Percentiles rank a stretch among this genome's conserved stretches.
Conservation (phyloP, 2,888 invertebrate species). For the Agonopterix heracliana region DNA sequence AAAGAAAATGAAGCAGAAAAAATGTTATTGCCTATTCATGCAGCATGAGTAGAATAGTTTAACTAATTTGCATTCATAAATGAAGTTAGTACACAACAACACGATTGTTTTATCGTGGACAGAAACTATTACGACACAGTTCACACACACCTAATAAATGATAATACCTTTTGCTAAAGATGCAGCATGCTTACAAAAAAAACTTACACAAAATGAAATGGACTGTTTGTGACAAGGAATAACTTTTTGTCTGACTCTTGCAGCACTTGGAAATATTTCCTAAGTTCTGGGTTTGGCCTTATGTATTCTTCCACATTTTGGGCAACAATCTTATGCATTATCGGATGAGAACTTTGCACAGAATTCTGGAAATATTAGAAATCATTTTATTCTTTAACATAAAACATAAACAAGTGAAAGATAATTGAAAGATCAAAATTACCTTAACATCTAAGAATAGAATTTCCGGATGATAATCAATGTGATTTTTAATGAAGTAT, state of each 20-base stretch:
- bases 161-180: too few relatives aligned
- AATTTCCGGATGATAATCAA: slow-evolving; percentile 96
- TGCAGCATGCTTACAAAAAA: too few relatives aligned
- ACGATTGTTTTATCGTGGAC: too few relatives aligned
- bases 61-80: too few relatives aligned
- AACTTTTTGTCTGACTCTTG: slow-evolving; percentile 87
- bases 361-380: slow-evolving; percentile 79
- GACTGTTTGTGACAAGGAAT: slow-evolving; percentile 97
- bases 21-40: too few relatives aligned
- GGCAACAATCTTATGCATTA: slow-evolving; percentile 93
- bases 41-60: too few relatives aligned
- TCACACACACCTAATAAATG: too few relatives aligned
- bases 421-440: slow-evolving; percentile 12
- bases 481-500: slow-evolving; percentile 91
- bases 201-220: slow-evolving; percentile 95
- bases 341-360: slow-evolving; percentile 90
- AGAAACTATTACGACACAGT: too few relatives aligned
- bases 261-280: slow-evolving; percentile 85
- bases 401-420: background rate
- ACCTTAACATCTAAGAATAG: slow-evolving; percentile 96
- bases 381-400: background rate
- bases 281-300: slow-evolving; percentile 83
- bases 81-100: too few relatives aligned
- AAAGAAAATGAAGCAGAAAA: too few relatives aligned
- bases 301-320: slow-evolving; percentile 88